Conservation (phyloP, 2,797 vertebrate species). For the Clamator glandarius region DNA sequence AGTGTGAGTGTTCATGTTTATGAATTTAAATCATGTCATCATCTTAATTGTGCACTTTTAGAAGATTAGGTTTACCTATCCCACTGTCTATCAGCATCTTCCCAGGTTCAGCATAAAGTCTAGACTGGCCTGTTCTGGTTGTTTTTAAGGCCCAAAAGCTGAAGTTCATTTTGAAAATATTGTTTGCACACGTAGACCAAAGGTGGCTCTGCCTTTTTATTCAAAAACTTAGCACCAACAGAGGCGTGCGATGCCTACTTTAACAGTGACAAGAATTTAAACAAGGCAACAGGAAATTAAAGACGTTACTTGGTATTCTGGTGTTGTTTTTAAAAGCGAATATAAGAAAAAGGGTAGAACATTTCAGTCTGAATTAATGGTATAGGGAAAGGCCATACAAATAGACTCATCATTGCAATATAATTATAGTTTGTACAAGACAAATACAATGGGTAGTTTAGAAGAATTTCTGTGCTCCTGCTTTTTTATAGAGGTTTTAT, state of each 20-base stretch:
- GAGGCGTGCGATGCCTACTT: neutral
- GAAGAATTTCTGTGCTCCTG: neutral
- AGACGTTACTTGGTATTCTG: neutral
- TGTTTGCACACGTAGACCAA: neutral
- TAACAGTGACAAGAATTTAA: neutral
- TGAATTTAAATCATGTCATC: neutral
- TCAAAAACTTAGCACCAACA: neutral
- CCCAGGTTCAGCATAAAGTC: neutral
- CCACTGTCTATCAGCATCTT: neutral
- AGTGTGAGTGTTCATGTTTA: slow-evolving; percentile 86
- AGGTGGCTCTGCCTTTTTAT: neutral
- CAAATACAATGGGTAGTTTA: neutral
- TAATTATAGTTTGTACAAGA: neutral
- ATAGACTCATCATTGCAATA: neutral
- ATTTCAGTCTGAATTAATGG: neutral
- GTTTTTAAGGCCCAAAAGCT: neutral
- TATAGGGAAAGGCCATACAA: neutral
- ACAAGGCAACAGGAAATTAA: slow-evolving; percentile 33
- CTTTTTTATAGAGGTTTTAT: neutral
- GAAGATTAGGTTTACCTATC: neutral
- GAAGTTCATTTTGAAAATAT: neutral
- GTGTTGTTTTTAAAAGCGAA: neutral
- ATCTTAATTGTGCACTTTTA: neutral
- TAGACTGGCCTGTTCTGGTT: neutral
- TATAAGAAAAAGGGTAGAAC: neutral